Evolutionary conservation across 2,113 vertebrate genomes (phyloP), one percentile per base, ranked within the genome.

Genomic region (Vanacampus margaritifer): DNA sequence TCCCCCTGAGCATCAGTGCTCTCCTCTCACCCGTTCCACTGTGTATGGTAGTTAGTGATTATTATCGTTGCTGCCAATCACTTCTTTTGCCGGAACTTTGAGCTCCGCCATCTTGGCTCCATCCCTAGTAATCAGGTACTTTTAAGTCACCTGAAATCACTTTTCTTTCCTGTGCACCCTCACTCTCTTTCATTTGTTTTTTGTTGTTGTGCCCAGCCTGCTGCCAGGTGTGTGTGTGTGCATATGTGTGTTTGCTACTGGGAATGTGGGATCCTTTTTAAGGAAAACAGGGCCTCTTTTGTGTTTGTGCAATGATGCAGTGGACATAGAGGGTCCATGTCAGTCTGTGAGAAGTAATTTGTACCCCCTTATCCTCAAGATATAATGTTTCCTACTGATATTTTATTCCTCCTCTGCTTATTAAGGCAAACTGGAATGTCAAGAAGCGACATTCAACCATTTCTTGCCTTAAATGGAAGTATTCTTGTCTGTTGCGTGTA

Each of bases 31-130:
- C 54, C 51, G 23, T 59, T 78, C 63, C 65, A 48, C 67, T 73
- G 56, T 79, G 67, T 81, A 72, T 36, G 73, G 72, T 92, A 79
- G 79, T 93, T 91, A 90, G 76, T 65, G 51, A 65, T 73, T 71
- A 91, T 93, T 91, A 92, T 80, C 74, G 19, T 41, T 83, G 64
- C 88, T 83, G 88, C 88, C 91, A 85, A 35, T 92, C 88, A 91
- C 79, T 32, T 72, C 59, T 35, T 19, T 57, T 75, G 65, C 37
- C 48, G 75, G 26, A 64, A 67, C 50, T 58, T 64, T 64, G 16
- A 37, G 67, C 35, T 69, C 32, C 32, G 32, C 28, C 57, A 16
- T 60, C 67, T 59, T 57, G 21, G 60, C 64, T 68, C 32, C 57
- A 43, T 37, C 50, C 53, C 54, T 69, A 72, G 60, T 60, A 32